Base-by-base conservation (phyloP, 1,140 invertebrate species). In the Oryzaephilus surinamensis region DNA sequence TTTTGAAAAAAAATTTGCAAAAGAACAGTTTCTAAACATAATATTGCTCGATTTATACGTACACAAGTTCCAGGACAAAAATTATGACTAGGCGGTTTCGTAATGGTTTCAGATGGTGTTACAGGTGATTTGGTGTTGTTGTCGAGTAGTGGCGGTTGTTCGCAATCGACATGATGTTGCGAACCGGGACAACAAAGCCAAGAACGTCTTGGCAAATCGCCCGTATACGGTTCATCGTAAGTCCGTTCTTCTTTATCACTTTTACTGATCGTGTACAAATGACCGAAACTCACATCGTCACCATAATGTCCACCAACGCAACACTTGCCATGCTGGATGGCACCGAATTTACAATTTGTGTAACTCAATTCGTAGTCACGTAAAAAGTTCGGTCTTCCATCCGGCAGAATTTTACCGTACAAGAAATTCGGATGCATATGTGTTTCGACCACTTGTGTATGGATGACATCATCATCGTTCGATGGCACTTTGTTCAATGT, bases 121-220 rank as follows among this genome's bases (percentile, higher is more conserved):
- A 41, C 44, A 19, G 48, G 38, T 17, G 51, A 46, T 29, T 48
- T 50, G n/a, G n/a, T n/a, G 2, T 31, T 36, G 4, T 39, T 33
- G 23, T 43, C 43, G 11, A 51, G 45, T 26, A 58, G 40, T 24
- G 57, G 32, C 6, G 55, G 46, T 10, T 55, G 57, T 34, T 55
- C 57, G 28, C 57, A 52, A 23, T 30, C 41, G 32, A 59, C 52
- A 24, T 38, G 45, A 14, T 44, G 38, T 28, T 58, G 52, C 12
- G 54, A 61, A 16, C 60, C 60, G 4, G 60, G 58, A 48, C 60
- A 62, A 46, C 60, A 62, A 6, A 62, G 30, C 60, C 60, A 62
- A 10, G 60, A 62, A 26, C 54, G 48, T 34, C 55, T 48, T 13
- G 50, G 52, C 13, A 58, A 35, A 43, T 61, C 60, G 2, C 60